Conservation (phyloP, 2,113 vertebrate species). For the Tragelaphus imberbis region DNA sequence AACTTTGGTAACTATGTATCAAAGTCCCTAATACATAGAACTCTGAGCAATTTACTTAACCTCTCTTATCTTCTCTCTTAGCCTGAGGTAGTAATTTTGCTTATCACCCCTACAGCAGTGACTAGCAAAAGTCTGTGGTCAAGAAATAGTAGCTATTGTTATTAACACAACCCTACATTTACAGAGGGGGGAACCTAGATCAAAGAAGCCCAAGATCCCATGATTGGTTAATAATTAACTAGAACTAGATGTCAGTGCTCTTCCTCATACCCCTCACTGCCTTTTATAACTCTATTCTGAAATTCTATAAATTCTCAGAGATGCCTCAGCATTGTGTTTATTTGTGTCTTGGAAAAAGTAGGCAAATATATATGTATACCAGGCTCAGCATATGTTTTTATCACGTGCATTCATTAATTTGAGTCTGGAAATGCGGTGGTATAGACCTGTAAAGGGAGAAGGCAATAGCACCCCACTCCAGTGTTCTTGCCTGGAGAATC, state of each 20-base stretch:
- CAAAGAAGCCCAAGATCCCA: neutral
- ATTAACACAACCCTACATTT: neutral
- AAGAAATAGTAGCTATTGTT: neutral
- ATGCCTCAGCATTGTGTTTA: neutral
- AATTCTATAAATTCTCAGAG: neutral
- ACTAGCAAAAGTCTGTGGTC: neutral
- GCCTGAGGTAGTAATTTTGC: neutral
- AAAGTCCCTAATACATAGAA: neutral
- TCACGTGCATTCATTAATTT: neutral
- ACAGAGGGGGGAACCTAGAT: neutral
- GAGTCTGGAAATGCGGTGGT: neutral
- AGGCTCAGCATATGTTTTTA: neutral
- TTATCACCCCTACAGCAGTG: neutral
- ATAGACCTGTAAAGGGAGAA: neutral
- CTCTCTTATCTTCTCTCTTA: neutral
- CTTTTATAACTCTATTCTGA: neutral
- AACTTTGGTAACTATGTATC: neutral
- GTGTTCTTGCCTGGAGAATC: neutral
- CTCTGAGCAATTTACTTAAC: neutral
- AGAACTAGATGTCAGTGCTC: neutral
- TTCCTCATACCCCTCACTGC: neutral
- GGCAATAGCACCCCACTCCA: neutral
- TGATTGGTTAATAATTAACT: neutral
- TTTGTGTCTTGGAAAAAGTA: neutral
- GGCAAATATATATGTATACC: neutral